Evolutionary conservation across 2,888 invertebrate genomes (phyloP), one percentile per base, ranked within the genome.

Genomic region (Sussaba pulchella): DNA sequence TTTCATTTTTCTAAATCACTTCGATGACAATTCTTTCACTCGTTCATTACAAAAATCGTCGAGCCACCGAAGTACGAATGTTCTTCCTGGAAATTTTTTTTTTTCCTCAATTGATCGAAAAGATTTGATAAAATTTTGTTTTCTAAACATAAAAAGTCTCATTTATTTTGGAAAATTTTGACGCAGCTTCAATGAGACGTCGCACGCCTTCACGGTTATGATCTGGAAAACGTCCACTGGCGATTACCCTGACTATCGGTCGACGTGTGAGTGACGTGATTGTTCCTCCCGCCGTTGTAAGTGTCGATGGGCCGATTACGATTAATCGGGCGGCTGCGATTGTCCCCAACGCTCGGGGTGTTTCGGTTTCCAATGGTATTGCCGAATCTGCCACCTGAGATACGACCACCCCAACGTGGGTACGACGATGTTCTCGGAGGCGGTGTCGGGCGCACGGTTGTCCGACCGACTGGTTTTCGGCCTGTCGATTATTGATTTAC

Each of bases 151-250:
- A n/a, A n/a, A n/a, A n/a, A n/a, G n/a, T n/a, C n/a, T n/a, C n/a
- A n/a, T n/a, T n/a, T n/a, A n/a, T n/a, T n/a, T n/a, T n/a, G n/a
- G n/a, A n/a, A n/a, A n/a, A n/a, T n/a, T n/a, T n/a, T n/a, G n/a
- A n/a, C n/a, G n/a, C n/a, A n/a, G n/a, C n/a, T n/a, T n/a, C n/a
- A n/a, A n/a, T n/a, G n/a, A n/a, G n/a, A n/a, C n/a, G n/a, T n/a
- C n/a, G n/a, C n/a, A n/a, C n/a, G n/a, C n/a, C n/a, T n/a, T 31
- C 31, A 31, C 6, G 4, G 31, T 2, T 31, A 6, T 6, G 31
- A 31, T 31, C 31, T 2, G 12, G 91, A 90, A 74, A 92, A 92
- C 14, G 87, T 92, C 91, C 91, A 92, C 39, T 89, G 84, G 74
- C 88, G 86, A 74, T 92, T 91, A 43, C 92, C 92, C 0, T 86